Base-by-base conservation (phyloP, 2,113 vertebrate species). In the Nettapus auritus region DNA sequence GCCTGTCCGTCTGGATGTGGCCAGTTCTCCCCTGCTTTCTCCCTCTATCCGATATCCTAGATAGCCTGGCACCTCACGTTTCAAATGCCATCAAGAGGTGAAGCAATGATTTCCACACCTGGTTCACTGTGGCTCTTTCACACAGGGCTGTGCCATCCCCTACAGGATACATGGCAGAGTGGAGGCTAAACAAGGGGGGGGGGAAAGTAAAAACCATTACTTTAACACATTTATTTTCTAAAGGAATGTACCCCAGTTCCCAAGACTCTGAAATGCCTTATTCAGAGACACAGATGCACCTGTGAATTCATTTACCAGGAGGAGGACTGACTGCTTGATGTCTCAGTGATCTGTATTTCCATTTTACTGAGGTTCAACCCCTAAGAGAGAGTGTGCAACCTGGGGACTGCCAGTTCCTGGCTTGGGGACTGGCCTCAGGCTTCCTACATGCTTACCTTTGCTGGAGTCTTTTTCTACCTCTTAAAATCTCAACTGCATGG, bases 71-170 rank as follows among this genome's bases (percentile, higher is more conserved):
- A n/a, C 14, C 5, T 29, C 74, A 0, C 4, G 1, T 9, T 62
- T 31, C 5, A 14, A 75, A n/a, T 2, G 42, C 11, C 3, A 7
- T 13, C 22, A 42, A 31, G n/a, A 26, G 0, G 0, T 12, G 7
- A 17, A 60, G n/a, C 0, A 0, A n/a, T 29, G 55, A 6, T 13
- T 73, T 62, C 11, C 2, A 48, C 6, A 1, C 11, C 34, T 22
- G 22, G 6, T 25, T 82, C 8, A 3, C 36, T 2, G 1, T 15
- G 66, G 17, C 48, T 26, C 40, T 48, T 25, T 19, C 26, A 11
- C 17, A 4, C 16, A n/a, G 34, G 20, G 20, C 29, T 3, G 4
- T 38, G 46, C 25, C 2, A 1, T 12, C 8, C 22, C 52, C 50
- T 50, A 8, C 3, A 4, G 3, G 19, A 13, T 18, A 11, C 12